A percentile compares a stretch with the other conserved stretches of the same genome.
phyloP scores from a whole-genome alignment of 2,888 invertebrate species.

The Cotesia congregata region DNA sequence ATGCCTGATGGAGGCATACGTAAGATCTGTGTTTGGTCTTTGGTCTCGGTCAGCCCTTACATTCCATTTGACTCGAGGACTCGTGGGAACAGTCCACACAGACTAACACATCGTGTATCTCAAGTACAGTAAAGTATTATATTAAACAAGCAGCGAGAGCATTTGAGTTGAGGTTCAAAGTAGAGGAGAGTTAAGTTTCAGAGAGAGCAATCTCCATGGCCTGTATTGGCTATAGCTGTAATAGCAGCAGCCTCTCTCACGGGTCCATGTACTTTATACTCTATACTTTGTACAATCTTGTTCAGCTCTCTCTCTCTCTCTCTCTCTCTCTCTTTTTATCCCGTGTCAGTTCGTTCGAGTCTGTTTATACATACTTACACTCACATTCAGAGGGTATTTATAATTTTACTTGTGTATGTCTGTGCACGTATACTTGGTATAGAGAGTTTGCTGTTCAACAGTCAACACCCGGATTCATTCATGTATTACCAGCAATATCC shows the following conservation, averaged over 20 bases:
- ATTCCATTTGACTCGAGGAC: no score
- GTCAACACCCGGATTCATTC: slow-evolving; percentile 35
- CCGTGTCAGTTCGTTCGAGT: neutral
- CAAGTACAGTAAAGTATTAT: neutral
- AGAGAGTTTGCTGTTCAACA: slow-evolving; percentile 12
- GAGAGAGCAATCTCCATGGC: neutral
- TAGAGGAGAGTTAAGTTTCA: neutral
- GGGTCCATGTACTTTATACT: slow-evolving; percentile 22
- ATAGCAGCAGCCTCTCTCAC: slow-evolving; percentile 6
- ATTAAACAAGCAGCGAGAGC: no score
- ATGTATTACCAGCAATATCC: slow-evolving; percentile 33
- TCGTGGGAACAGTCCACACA: no score
- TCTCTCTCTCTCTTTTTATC: slow-evolving; percentile 9
- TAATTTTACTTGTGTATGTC: neutral
- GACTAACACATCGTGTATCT: no score
- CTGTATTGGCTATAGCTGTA: neutral
- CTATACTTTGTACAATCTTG: slow-evolving; percentile 15
- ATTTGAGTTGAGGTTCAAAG: neutral
- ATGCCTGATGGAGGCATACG: no score
- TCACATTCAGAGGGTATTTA: neutral
- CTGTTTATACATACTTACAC: neutral
- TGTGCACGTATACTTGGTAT: slow-evolving; percentile 18
- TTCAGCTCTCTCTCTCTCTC: slow-evolving; percentile 15
- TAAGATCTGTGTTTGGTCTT: no score
- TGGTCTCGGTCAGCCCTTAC: no score